phyloP scores from a whole-genome alignment of 2,113 vertebrate genomes.

The Poeciliopsis prolifica region DNA sequence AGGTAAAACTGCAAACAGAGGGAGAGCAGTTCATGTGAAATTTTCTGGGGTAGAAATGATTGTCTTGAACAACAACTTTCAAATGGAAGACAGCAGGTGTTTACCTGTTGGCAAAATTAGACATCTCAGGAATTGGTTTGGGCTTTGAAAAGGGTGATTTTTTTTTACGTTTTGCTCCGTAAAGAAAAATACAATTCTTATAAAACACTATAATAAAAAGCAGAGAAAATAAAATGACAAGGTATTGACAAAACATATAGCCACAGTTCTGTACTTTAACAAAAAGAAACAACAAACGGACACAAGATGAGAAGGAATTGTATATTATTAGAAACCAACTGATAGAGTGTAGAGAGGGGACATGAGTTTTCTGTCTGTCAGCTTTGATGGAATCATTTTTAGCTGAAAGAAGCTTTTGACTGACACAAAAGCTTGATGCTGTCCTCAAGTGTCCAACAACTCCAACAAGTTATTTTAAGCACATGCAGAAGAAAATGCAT shows the following conservation, averaged over 20 bases:
- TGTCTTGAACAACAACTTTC: background rate
- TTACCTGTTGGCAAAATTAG: conserved; percentile 10
- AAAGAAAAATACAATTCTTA: background rate
- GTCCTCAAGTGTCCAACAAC: conserved; percentile 6
- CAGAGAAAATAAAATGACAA: background rate
- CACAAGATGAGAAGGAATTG: background rate
- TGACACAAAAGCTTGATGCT: conserved; percentile 3
- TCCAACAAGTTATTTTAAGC: conserved; percentile 14
- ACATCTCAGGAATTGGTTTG: background rate
- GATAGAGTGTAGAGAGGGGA: background rate
- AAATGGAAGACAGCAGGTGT: conserved; percentile 9
- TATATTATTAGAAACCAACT: conserved; percentile 8
- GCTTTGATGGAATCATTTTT: background rate
- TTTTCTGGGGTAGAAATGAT: background rate
- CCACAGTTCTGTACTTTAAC: background rate
- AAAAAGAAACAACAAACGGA: background rate
- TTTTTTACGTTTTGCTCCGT: background rate
- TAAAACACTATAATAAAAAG: background rate
- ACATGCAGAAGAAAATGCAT: conserved; percentile 13
- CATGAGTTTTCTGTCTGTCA: background rate
- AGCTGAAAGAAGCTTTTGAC: background rate
- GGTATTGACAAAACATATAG: background rate
- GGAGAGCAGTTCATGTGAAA: conserved; percentile 1
- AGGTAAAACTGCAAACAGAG: background rate
- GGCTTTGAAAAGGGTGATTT: background rate